Conservation (phyloP, 1,140 invertebrate species). For the Cyclina sinensis region DNA sequence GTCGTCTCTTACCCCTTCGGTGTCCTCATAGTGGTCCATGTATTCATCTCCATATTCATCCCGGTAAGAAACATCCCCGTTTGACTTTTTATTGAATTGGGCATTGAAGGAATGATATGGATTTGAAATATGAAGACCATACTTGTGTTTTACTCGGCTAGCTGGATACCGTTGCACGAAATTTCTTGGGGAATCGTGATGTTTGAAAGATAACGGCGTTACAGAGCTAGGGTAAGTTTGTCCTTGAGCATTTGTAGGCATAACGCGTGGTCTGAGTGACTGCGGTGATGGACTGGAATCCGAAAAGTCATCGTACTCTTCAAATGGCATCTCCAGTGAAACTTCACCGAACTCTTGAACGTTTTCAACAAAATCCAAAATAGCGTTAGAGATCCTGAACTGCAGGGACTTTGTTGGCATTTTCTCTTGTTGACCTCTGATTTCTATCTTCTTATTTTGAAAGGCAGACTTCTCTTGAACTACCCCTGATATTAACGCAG, state of each 20-base stretch:
- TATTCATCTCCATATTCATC: constrained; percentile 6
- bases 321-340: constrained; percentile 20
- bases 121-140: constrained; percentile 54
- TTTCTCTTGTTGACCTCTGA: constrained; percentile 16
- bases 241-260: neutral
- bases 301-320: constrained; percentile 12
- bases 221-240: neutral
- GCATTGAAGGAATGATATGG: constrained; percentile 53
- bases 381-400: constrained; percentile 29
- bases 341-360: constrained; percentile 48
- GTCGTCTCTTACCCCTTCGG: constrained; percentile 36
- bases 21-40: neutral
- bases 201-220: constrained; percentile 15
- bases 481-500: constrained; percentile 20
- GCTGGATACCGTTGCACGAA: neutral
- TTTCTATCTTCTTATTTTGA: constrained; percentile 26
- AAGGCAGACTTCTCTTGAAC: constrained; percentile 28
- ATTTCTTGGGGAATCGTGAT: neutral
- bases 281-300: neutral
- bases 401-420: constrained; percentile 38
- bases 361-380: constrained; percentile 59
- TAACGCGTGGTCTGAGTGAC: neutral
- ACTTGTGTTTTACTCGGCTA: constrained; percentile 21
- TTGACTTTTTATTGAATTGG: constrained; percentile 24
- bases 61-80: neutral